phyloP scores from a whole-genome alignment of 1,140 invertebrate genomes.

The Caenorhabditis elegans region DNA sequence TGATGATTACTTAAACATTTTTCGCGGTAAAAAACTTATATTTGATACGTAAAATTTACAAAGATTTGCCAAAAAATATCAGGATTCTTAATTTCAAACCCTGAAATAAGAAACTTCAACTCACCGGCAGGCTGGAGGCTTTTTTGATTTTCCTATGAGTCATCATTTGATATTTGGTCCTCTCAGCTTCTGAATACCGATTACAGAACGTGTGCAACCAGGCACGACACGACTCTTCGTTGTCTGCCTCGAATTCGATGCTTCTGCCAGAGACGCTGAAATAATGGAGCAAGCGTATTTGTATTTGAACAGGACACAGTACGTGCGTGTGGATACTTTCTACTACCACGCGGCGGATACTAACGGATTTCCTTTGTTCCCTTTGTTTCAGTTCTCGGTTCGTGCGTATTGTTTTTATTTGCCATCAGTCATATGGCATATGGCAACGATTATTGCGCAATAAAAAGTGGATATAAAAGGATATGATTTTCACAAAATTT shows the following conservation, averaged over 20 bases:
- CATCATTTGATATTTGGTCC: conserved; percentile 15
- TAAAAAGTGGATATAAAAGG: background rate
- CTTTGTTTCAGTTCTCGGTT: background rate
- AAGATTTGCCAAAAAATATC: no score
- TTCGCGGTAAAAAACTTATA: no score
- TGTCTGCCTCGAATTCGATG: conserved; percentile 60
- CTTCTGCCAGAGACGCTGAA: conserved; percentile 56
- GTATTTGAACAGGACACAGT: background rate
- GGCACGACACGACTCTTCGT: conserved; percentile 51
- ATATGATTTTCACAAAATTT: background rate
- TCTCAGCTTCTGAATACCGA: conserved; percentile 34
- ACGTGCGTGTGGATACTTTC: conserved; percentile 18
- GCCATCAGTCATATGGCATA: background rate
- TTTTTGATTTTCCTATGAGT: background rate
- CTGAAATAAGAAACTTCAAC: no score
- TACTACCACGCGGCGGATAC: background rate
- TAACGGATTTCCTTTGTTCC: background rate
- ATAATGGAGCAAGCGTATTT: background rate
- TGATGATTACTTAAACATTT: no score
- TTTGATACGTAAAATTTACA: no score
- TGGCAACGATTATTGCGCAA: background rate
- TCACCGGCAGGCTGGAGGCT: background rate
- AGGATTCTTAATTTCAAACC: no score
- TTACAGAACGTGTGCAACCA: conserved; percentile 58
- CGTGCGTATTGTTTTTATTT: background rate